Conservation (phyloP, 2,113 vertebrate genomes). For the Periophthalmus modestus region DNA sequence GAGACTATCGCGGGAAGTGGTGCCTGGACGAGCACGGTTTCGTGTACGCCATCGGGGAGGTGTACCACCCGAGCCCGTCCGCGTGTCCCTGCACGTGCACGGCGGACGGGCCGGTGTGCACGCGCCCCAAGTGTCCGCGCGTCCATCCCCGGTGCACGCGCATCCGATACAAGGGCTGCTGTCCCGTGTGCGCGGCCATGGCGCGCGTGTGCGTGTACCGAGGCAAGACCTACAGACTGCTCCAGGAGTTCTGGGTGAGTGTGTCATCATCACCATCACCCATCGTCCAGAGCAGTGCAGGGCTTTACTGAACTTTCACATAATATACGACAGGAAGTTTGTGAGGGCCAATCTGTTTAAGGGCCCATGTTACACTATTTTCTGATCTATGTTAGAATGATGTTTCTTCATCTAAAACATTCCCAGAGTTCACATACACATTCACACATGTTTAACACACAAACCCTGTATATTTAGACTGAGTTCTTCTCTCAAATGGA, state of each 20-base stretch:
- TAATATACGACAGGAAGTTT: too few species aligned
- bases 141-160: constrained; percentile 79
- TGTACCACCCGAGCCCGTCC: constrained; percentile 71
- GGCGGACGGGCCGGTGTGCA: constrained; percentile 76
- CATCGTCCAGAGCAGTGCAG: too few species aligned
- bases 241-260: constrained; percentile 82
- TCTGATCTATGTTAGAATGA: too few species aligned
- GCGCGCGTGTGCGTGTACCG: constrained; percentile 74
- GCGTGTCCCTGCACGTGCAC: constrained; percentile 82
- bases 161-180: constrained; percentile 73
- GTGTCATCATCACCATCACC: not conserved
- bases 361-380: too few species aligned
- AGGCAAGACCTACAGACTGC: constrained; percentile 73
- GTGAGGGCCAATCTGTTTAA: too few species aligned
- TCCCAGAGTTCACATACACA: too few species aligned
- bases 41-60: constrained; percentile 76
- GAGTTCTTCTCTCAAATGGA: too few species aligned
- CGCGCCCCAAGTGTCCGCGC: constrained; percentile 75
- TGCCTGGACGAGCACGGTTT: constrained; percentile 80
- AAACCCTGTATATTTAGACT: too few species aligned
- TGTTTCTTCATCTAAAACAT: too few species aligned
- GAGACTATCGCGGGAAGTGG: constrained; percentile 80
- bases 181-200: constrained; percentile 77
- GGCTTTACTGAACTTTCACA: too few species aligned
- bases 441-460: too few species aligned